Evolutionary conservation across 2,797 vertebrate genomes (phyloP), one percentile per base, ranked within the genome.

Genomic region (Neomorphus geoffroyi): DNA sequence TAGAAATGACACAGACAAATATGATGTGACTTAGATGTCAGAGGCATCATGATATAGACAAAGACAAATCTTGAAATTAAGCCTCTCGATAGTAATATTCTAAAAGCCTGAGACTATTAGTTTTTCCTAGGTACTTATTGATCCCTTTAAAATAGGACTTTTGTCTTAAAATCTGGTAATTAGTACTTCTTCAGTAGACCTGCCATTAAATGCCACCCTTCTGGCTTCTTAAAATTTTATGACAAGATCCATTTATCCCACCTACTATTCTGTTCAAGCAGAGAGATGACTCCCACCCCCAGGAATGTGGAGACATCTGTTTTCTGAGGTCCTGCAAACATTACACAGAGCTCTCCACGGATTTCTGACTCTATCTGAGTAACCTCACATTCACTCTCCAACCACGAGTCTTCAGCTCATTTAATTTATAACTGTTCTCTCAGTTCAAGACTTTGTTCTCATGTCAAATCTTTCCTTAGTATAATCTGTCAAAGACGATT

Each of bases 401-500:
- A 66, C 62, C 71, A 61, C 0, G 1, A 79, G 37, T 41, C 70
- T 70, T 79, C 81, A 84, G 66, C 32, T 83, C 45, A 72, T 93
- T 86, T 75, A 75, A 85, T 96, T 92, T 90, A 84, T 92, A 74
- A 67, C 67, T 72, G 7, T 33, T 81, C 45, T 77, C 61, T 69
- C 57, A 78, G 70, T 78, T 86, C 71, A 83, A 73, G 19, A 48
- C 60, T 96, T 94, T 84, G 57, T 94, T 94, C 94, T 88, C 73
- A 15, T n/a, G 73, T 60, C 92, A 92, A 93, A 78, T 78, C 71
- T 93, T 72, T 95, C 92, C 46, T 53, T 88, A 78, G 30, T 15
- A 70, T 41, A 62, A 65, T 82, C 89, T 74, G 57, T 96, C 95
- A 86, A 81, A 95, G 54, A 48, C 18, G 19, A 60, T 91, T 88